Conservation (phyloP, 2,797 vertebrate genomes). For the Bucorvus abyssinicus region DNA sequence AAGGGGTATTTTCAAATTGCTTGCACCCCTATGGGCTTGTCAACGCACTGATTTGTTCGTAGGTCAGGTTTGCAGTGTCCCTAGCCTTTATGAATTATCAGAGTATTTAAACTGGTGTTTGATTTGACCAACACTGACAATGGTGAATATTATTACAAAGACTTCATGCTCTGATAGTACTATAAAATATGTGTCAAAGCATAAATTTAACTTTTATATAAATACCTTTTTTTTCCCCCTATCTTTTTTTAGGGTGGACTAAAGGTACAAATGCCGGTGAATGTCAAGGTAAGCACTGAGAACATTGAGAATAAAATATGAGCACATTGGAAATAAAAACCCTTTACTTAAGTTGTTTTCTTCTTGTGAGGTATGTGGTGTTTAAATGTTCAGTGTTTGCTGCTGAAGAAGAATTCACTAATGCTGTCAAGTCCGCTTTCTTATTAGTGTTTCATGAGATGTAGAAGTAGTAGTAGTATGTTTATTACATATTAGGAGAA, state of each 20-base stretch:
- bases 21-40: neutral
- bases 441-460: neutral
- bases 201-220: neutral
- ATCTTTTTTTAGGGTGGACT: constrained; percentile 78
- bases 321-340: neutral
- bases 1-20: neutral
- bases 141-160: neutral
- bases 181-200: neutral
- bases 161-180: neutral
- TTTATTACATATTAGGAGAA: neutral
- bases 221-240: neutral
- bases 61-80: neutral
- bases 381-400: neutral
- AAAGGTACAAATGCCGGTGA: constrained; percentile 83
- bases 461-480: neutral
- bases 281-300: constrained; percentile 80
- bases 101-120: neutral
- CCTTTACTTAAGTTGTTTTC: neutral
- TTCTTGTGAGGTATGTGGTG: neutral
- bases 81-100: neutral
- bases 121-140: neutral
- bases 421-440: neutral
- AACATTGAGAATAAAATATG: neutral
- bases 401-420: neutral
- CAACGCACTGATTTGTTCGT: neutral